Percentiles rank a stretch among this genome's conserved stretches.
phyloP scores from a whole-genome alignment of 2,113 vertebrate genomes.

The Ceuthmochares aereus region DNA sequence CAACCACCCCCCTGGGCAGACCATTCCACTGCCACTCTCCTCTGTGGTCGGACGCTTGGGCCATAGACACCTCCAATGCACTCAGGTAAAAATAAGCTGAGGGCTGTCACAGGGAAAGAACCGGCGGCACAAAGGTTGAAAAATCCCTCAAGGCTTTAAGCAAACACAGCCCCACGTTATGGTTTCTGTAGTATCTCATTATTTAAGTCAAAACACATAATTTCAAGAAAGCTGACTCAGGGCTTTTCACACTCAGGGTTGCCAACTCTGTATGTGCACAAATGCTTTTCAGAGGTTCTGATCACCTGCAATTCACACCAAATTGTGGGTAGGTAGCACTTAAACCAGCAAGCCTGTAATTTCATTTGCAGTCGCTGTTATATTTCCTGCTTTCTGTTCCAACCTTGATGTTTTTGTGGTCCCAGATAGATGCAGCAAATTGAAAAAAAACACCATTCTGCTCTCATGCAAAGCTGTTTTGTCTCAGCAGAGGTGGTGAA shows the following conservation, averaged over 20 bases:
- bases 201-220: not conserved
- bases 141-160: not conserved
- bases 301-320: not conserved
- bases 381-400: not conserved
- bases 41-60: not conserved
- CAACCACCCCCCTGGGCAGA: too few species aligned
- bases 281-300: not conserved
- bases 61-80: not conserved
- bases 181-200: not conserved
- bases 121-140: not conserved
- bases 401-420: not conserved
- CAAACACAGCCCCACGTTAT: not conserved
- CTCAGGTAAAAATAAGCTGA: not conserved
- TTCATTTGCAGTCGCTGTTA: not conserved
- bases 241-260: not conserved
- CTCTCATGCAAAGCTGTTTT: not conserved
- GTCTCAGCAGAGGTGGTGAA: not conserved
- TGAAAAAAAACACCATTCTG: not conserved
- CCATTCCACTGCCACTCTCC: too few species aligned
- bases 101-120: not conserved
- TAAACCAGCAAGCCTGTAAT: not conserved
- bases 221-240: not conserved
- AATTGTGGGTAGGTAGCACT: not conserved
- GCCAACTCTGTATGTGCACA: not conserved
- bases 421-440: not conserved